Base-by-base conservation (phyloP, 1,140 invertebrate species). In the Bombus waltoni region DNA sequence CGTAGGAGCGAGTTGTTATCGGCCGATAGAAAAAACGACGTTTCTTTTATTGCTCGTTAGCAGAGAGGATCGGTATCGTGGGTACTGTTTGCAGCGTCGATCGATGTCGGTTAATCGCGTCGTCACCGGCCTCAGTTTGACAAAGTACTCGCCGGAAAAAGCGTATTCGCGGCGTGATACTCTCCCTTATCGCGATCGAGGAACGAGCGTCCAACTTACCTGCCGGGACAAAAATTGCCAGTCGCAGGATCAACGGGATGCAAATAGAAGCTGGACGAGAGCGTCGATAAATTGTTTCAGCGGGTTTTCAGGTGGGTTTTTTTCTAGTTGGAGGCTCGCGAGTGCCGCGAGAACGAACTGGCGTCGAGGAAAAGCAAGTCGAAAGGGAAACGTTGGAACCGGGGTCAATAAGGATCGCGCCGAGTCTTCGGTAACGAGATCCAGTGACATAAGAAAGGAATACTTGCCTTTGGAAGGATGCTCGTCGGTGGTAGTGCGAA, bases 71-170 rank as follows among this genome's bases (percentile, higher is more conserved):
- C 32, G 59, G 11, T 42, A 38, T n/a, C 35, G 44, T 66, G 57
- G 32, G 32, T 5, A 40, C 42, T 53, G 53, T 72, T 71, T 42
- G 65, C 28, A 9, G 3, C 5, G 59, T 32, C 40, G 72, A 66
- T 53, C 32, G 71, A 75, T 32, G 72, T 53, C 35, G 70, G 53
- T 83, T 83, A 75, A 75, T 42, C 80, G 80, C 32, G n/a, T 40
- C 38, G 38, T 44, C 35, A 2, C 35, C 28, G 47, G 73, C 40
- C 71, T 59, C 57, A 32, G 22, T 57, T 38, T 47, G 71, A 75
- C 71, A 82, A 82, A 82, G n/a, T 74, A 1, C 5, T n/a, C 10
- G 42, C 8, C 22, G 28, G 35, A 38, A 82, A 66, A 68, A 66
- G 59, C 28, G 47, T 71, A 53, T 59, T 59, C 70, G 66, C 40